A percentile compares a stretch with the other conserved stretches of the same genome.
phyloP scores from a whole-genome alignment of 2,113 vertebrate species.

The Pomatorhinus ruficollis region DNA sequence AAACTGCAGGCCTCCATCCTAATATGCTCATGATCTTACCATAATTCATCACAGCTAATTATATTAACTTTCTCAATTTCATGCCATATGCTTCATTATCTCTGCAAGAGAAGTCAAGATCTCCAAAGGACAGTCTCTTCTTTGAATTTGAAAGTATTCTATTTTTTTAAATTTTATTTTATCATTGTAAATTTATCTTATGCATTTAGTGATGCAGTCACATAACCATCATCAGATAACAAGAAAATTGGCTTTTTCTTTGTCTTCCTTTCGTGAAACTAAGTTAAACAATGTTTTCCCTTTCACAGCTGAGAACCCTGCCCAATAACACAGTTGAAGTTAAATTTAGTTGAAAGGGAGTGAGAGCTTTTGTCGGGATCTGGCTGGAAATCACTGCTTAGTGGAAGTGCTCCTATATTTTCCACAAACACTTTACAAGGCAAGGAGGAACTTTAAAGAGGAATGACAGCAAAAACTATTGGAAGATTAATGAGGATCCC shows the following conservation, averaged over 20 bases:
- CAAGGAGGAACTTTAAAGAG: conserved; percentile 69
- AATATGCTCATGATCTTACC: background rate
- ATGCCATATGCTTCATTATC: background rate
- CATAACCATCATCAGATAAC: conserved; percentile 16
- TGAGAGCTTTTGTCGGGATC: conserved; percentile 67
- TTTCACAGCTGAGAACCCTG: conserved; percentile 45
- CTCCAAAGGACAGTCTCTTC: background rate
- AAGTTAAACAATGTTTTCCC: conserved; percentile 52
- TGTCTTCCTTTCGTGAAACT: conserved; percentile 33
- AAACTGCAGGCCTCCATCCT: background rate
- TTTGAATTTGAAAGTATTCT: background rate
- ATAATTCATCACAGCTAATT: background rate
- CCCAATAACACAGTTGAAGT: conserved; percentile 44
- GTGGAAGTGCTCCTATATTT: conserved; percentile 57
- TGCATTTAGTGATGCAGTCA: background rate
- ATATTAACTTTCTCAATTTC: background rate
- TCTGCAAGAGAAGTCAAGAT: background rate
- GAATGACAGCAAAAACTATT: conserved; percentile 75
- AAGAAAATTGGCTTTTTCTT: conserved; percentile 1
- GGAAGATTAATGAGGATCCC: conserved; percentile 81
- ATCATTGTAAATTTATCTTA: conserved; percentile 7
- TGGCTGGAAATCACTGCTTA: conserved; percentile 53
- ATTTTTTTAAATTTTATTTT: background rate
- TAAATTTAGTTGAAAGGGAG: conserved; percentile 67
- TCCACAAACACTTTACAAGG: conserved; percentile 72